Conservation (phyloP, 2,113 vertebrate genomes). For the Nycticryphes semicollaris region DNA sequence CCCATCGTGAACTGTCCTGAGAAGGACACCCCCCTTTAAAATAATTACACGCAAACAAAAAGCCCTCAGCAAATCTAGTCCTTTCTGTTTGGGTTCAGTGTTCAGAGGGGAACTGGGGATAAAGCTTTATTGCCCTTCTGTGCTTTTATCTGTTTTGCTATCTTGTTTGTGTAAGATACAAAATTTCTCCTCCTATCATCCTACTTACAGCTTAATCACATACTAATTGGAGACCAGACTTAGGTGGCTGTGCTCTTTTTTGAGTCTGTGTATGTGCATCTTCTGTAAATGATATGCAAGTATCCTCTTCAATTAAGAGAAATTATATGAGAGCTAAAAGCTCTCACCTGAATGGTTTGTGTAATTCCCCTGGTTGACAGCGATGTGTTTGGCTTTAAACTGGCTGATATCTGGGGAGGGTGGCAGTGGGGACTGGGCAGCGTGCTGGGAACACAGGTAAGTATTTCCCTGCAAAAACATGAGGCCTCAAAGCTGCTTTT, state of each 20-base stretch:
- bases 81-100: neutral
- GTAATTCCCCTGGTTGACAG: neutral
- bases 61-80: neutral
- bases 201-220: neutral
- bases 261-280: neutral
- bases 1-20: neutral
- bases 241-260: neutral
- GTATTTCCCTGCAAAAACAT: conserved; percentile 44
- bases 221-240: neutral
- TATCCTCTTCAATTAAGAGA: neutral
- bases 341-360: neutral
- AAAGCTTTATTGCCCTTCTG: neutral
- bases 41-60: neutral
- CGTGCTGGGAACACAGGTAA: conserved; percentile 42
- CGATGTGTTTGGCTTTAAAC: neutral
- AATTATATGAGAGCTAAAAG: neutral
- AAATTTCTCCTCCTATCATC: neutral
- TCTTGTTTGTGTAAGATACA: neutral
- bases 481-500: conserved; percentile 64
- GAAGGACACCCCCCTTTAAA: neutral
- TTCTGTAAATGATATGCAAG: neutral
- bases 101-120: conserved; percentile 5
- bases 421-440: neutral
- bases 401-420: neutral
- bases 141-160: neutral